A percentile compares a stretch with the other conserved stretches of the same genome.
phyloP scores from a whole-genome alignment of 2,113 vertebrate genomes.

The Ceyx margarethae region DNA sequence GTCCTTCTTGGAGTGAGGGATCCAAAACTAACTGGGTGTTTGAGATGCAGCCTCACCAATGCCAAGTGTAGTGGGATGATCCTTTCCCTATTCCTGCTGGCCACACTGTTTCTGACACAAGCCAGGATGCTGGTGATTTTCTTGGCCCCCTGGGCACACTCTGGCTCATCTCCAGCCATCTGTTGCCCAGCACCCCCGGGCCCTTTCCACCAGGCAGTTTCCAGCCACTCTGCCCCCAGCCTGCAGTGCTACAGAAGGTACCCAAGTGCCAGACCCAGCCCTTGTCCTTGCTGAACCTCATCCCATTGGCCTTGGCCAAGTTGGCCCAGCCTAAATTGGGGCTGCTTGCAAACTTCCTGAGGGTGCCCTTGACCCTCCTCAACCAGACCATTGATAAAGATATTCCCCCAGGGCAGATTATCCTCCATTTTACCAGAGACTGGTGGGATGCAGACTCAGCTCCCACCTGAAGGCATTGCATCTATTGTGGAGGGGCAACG shows the following conservation, averaged over 20 bases:
- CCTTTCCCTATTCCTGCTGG: background rate
- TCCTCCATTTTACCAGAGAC: background rate
- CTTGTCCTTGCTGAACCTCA: background rate
- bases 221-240: background rate
- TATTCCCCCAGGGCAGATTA: background rate
- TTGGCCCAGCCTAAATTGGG: no score
- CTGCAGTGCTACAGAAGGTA: background rate
- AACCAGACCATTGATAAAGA: background rate
- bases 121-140: background rate
- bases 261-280: background rate
- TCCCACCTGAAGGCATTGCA: background rate
- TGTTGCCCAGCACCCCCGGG: background rate
- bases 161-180: background rate
- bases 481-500: no score
- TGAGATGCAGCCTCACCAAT: background rate
- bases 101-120: background rate
- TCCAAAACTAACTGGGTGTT: background rate
- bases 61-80: background rate
- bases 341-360: background rate
- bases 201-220: background rate
- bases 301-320: no score
- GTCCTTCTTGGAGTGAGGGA: background rate
- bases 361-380: background rate
- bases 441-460: background rate
- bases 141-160: background rate